These are phyloP conservation scores for Virgularia gustaviana DNA, from an alignment of 92 coral and sea anemone species.

Conservation along the genomic window DNA sequence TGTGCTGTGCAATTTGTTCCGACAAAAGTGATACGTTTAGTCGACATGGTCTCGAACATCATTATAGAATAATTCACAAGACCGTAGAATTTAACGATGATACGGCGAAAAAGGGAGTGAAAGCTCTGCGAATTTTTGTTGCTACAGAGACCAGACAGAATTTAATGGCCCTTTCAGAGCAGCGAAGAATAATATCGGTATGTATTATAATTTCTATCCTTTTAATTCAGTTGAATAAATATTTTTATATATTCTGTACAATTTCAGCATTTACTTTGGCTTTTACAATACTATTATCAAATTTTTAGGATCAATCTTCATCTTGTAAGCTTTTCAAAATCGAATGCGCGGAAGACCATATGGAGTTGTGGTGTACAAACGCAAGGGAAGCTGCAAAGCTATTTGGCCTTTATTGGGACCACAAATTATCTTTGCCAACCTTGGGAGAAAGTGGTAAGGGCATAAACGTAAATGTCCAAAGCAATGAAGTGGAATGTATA, in stretches of 20 bases:
- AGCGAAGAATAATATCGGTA: not conserved
- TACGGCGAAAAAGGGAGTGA: not conserved
- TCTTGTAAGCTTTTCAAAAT: not conserved
- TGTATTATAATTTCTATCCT: not conserved
- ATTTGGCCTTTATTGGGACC: not conserved
- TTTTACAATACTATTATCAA: too few species aligned
- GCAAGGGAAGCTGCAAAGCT: constrained; percentile 6
- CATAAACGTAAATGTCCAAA: not conserved
- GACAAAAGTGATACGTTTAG: too few species aligned
- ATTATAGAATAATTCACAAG: too few species aligned
- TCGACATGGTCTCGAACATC: too few species aligned
- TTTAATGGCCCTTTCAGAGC: not conserved
- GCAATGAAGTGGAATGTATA: not conserved
- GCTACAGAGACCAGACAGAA: not conserved
- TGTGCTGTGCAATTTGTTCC: not conserved
- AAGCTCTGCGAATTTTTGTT: not conserved
- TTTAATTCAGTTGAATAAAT: not conserved
- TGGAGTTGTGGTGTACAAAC: not conserved
- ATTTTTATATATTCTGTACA: not conserved
- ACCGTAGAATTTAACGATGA: too few species aligned
- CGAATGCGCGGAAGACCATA: not conserved
- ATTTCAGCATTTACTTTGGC: not conserved
- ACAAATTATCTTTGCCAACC: not conserved
- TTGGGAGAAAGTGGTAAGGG: constrained; percentile 1
- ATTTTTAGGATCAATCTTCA: not conserved